Evolutionary conservation across 2,888 invertebrate genomes (phyloP).

Genomic region (Nemurella pictetii): DNA sequence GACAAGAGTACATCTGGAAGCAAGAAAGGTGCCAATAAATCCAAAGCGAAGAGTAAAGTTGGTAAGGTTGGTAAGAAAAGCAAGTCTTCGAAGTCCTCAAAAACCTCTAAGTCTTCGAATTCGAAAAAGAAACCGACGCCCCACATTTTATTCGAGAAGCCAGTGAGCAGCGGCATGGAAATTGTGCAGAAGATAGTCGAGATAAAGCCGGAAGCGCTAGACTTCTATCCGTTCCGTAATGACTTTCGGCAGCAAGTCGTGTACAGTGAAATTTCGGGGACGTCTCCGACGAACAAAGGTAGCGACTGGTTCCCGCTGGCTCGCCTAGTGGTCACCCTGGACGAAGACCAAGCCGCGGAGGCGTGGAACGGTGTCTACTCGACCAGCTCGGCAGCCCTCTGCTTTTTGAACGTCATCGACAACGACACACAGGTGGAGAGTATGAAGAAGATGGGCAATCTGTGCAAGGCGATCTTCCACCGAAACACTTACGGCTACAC

Average conservation of each 20-base stretch:
- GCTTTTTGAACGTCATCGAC: conserved; percentile 44
- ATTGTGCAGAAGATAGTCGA: not conserved
- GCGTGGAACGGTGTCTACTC: conserved; percentile 42
- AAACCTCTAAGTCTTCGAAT: not conserved
- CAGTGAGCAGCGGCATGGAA: not conserved
- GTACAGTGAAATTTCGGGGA: not conserved
- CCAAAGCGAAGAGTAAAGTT: no score
- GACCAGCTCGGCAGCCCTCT: conserved; percentile 42
- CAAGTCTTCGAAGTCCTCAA: not conserved
- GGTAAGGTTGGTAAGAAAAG: no score
- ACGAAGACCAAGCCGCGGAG: not conserved
- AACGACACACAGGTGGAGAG: conserved; percentile 46
- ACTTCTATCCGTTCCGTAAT: conserved; percentile 22
- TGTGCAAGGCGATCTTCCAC: not conserved
- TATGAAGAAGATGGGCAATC: no score
- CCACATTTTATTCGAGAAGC: not conserved
- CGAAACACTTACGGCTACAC: conserved; percentile 45
- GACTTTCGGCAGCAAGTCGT: not conserved
- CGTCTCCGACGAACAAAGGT: not conserved
- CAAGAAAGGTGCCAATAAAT: not conserved
- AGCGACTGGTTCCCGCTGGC: conserved; percentile 27
- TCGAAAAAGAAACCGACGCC: not conserved
- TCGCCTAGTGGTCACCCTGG: conserved; percentile 20
- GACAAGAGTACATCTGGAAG: not conserved
- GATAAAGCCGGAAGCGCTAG: not conserved